Evolutionary conservation across 2,888 invertebrate genomes (phyloP).

Genomic region (Cetonia aurata): DNA sequence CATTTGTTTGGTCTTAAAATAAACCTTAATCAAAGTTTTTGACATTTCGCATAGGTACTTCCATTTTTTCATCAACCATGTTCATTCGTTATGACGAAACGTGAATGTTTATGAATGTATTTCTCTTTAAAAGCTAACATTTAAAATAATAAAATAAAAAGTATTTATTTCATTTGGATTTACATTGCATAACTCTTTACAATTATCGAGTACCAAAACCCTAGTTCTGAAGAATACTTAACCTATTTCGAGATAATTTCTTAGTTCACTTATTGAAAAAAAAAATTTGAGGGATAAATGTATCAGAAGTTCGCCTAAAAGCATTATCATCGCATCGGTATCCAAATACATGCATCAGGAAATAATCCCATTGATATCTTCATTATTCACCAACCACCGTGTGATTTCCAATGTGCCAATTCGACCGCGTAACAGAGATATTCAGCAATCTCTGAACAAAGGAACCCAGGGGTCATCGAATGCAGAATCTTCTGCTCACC

Average conservation of each 20-base stretch:
- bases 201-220: not conserved
- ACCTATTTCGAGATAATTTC: not conserved
- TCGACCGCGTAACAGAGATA: constrained; percentile 32
- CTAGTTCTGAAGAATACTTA: too few species aligned
- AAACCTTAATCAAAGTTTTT: too few species aligned
- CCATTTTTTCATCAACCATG: too few species aligned
- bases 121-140: too few species aligned
- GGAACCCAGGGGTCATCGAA: constrained; percentile 48
- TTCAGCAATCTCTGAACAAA: constrained; percentile 39
- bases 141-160: too few species aligned
- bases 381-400: constrained; percentile 14
- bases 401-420: constrained; percentile 32
- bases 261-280: not conserved
- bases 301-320: not conserved
- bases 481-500: constrained; percentile 52
- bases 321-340: constrained; percentile 11
- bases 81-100: too few species aligned
- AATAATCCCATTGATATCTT: constrained; percentile 34
- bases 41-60: too few species aligned
- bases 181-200: too few species aligned
- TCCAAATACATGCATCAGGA: not conserved
- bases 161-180: too few species aligned
- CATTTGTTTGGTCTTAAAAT: too few species aligned
- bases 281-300: not conserved
- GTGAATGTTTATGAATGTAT: too few species aligned